Conservation (phyloP, 1,140 invertebrate species). For the Drosophila ananassae region DNA sequence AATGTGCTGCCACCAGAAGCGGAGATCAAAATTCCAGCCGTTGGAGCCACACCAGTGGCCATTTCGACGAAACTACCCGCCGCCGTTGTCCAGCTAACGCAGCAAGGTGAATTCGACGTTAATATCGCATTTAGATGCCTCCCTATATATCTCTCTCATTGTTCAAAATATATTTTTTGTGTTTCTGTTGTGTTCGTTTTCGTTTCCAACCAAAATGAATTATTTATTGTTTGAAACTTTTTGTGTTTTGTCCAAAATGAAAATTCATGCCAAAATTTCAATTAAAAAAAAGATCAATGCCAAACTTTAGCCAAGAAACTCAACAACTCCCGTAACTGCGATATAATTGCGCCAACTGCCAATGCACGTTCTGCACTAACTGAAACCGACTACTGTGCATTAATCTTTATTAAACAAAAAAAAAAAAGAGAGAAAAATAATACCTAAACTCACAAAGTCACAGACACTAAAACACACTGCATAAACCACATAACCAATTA, state of each 20-base stretch:
- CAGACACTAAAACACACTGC: constrained; percentile 9
- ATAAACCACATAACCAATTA: constrained; percentile 20
- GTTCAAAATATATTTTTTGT: constrained; percentile 43
- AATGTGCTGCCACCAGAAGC: constrained; percentile 81
- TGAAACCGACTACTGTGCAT: constrained; percentile 29
- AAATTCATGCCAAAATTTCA: constrained; percentile 38
- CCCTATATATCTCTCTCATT: constrained; percentile 43
- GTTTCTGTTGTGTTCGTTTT: constrained; percentile 59
- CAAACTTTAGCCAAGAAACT: constrained; percentile 50
- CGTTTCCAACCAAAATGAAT: constrained; percentile 18
- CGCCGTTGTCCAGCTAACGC: constrained; percentile 86
- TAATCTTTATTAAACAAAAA: constrained; percentile 37
- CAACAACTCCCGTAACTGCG: constrained; percentile 24
- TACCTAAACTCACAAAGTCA: constrained; percentile 5
- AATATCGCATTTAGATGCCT: constrained; percentile 4
- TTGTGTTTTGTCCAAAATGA: constrained; percentile 26
- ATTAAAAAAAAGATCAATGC: constrained; percentile 15
- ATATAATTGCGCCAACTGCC: not conserved
- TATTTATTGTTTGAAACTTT: constrained; percentile 52
- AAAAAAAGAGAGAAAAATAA: constrained; percentile 16
- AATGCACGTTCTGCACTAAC: not conserved
- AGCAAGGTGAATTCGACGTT: constrained; percentile 85
- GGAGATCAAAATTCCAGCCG: constrained; percentile 88
- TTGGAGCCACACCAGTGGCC: constrained; percentile 87
- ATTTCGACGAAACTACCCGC: constrained; percentile 87